Evolutionary conservation across 2,888 invertebrate species (phyloP), one percentile per base, ranked within the genome.

Genomic region (Habrosyne pyritoides): DNA sequence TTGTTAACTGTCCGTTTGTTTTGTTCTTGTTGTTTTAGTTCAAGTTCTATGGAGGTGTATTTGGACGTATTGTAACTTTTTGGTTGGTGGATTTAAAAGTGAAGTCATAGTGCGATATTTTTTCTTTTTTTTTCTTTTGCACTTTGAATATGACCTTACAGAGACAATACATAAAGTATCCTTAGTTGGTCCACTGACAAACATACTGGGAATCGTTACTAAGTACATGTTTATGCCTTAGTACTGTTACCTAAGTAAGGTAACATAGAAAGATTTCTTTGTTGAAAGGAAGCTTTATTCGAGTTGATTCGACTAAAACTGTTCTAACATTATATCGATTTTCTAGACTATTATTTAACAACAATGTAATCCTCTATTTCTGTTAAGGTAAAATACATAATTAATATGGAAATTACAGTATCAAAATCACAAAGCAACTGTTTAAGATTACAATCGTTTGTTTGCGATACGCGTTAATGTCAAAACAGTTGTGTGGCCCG

Each of bases 401-500:
- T 42, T 42, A 18, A 18, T 8, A 2, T 42, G 8, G 8, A 14
- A 36, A 42, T 42, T n/a, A 33, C n/a, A 4, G 33, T n/a, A 22
- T 60, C 59, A 55, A 53, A 47, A 55, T 60, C 61, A 63, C 61
- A 67, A 62, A 65, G 61, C 53, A 33, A 42, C 33, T 50, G 55
- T 50, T 52, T 55, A 56, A 49, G 52, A 46, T 54, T 22, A 50
- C 50, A 54, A 49, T 46, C 51, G 28, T 52, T 54, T 52, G 56
- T 64, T 59, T 56, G 55, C 61, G 56, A 55, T 59, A n/a, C 53
- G 57, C 49, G 57, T 51, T 56, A 56, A 55, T 66, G 66, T 63
- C 65, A 61, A 51, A 61, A 58, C 62, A 56, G 54, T 55, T 36
- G 60, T 52, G 51, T 51, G 36, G 63, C 68, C 55, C 36, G 56